Conservation (phyloP, 1,140 invertebrate species). For the Mamestra configurata region DNA sequence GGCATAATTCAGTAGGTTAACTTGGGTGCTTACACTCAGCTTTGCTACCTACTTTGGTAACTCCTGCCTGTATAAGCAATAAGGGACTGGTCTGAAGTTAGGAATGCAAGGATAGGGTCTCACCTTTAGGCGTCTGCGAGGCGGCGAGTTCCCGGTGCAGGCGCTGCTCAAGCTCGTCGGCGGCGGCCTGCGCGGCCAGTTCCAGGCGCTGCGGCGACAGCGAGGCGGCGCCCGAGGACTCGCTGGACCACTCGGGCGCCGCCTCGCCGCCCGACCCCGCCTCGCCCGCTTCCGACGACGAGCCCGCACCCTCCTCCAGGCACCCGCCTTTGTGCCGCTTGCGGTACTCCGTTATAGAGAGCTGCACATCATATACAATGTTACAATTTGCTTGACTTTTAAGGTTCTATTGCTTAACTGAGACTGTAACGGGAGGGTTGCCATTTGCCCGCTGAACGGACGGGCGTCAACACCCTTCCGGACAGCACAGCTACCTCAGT, state of each 20-base stretch:
- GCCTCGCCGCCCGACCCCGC: constrained; percentile 53
- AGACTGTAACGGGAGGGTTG: too few relatives aligned
- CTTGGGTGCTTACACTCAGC: too few relatives aligned
- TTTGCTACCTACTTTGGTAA: too few relatives aligned
- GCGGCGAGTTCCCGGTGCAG: constrained; percentile 74
- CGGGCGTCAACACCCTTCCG: too few relatives aligned
- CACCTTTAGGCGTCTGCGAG: constrained; percentile 73
- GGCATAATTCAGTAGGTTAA: too few relatives aligned
- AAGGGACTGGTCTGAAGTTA: too few relatives aligned
- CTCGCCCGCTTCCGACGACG: constrained; percentile 51
- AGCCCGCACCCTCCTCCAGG: constrained; percentile 51
- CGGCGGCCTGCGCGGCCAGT: constrained; percentile 75
- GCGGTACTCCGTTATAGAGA: constrained; percentile 87
- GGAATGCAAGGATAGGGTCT: background rate
- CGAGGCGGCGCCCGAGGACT: constrained; percentile 68
- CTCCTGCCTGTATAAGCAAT: too few relatives aligned
- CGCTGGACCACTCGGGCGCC: constrained; percentile 69
- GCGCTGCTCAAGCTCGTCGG: constrained; percentile 80
- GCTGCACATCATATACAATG: constrained; percentile 61
- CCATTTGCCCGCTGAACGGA: too few relatives aligned
- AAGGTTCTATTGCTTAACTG: background rate
- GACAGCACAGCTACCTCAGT: background rate
- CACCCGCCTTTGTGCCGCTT: constrained; percentile 72
- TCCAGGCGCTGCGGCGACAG: constrained; percentile 78
- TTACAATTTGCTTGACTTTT: background rate